Evolutionary conservation across 1,140 invertebrate species (phyloP), one percentile per base, ranked within the genome.

Genomic region (Drosophila grimshawi): DNA sequence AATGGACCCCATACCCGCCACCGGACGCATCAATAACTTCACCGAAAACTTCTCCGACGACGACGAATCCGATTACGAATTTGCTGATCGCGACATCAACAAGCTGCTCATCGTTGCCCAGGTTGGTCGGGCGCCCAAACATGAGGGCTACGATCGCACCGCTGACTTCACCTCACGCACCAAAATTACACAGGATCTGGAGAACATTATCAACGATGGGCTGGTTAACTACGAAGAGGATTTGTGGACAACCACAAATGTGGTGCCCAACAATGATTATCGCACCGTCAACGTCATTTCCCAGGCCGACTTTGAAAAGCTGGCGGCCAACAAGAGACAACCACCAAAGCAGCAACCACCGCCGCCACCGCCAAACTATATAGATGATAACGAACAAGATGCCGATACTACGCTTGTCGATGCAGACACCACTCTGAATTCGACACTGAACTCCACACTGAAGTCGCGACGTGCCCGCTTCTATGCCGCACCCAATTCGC

Each of bases 71-170:
- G 97, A 98, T 91, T 94, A 95, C 74, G 98, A 99, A 93, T 94
- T 98, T 65, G 96, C 96, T 74, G 98, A 99, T 93, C 94, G 96
- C 77, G 97, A 99, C 91, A 95, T 99, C 51, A 97, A 98, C 81
- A 98, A 99, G 92, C 94, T 99, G 65, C 94, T 99, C 10, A 99
- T 99, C 80, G 97, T 99, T 19, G 98, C 98, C 2, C 98, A 99
- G 94, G 95, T 94, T 68, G 93, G 68, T 78, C 93, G 95, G 66
- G 93, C 93, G 43, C 94, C 94, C 29, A 97, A 97, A 91, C 97
- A 98, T 86, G 97, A 98, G 91, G 97, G 97, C 4, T 95, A 97
- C 90, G 97, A 98, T 94, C 94, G 97, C 45, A 97, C 97, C 30
- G 97, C 96, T 4, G 96, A 97, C 80, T 97, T 95, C 94, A 95